Evolutionary conservation across 2,888 invertebrate genomes (phyloP).

Genomic region (Prosopocoilus inquinatus): DNA sequence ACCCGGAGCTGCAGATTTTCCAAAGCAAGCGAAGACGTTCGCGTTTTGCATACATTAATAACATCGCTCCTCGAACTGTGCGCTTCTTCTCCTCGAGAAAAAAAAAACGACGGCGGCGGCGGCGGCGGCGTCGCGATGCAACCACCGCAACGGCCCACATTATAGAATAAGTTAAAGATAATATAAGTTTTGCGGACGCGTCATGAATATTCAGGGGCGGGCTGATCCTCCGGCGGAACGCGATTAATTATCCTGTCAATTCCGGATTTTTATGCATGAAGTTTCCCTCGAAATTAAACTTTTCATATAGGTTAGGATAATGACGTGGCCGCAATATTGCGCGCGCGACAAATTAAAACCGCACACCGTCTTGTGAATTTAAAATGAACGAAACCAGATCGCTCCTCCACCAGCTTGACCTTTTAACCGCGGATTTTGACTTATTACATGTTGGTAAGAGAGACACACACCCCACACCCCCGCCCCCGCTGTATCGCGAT

Average conservation of each 20-base stretch:
- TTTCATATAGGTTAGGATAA: background rate
- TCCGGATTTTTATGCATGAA: slow-evolving; percentile 18
- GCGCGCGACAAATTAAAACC: too few species aligned
- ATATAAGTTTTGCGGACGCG: slow-evolving; percentile 19
- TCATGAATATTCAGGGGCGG: slow-evolving; percentile 20
- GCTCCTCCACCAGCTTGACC: too few species aligned
- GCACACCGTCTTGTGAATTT: too few species aligned
- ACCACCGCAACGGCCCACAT: slow-evolving; percentile 4
- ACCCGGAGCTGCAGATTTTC: slow-evolving; percentile 3
- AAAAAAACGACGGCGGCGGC: slow-evolving; percentile 1
- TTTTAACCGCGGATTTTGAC: too few species aligned
- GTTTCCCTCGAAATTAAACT: slow-evolving; percentile 18
- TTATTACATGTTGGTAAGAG: too few species aligned
- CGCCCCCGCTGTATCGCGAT: too few species aligned
- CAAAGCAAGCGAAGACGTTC: background rate
- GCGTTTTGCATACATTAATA: slow-evolving; percentile 5
- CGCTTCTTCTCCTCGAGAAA: background rate
- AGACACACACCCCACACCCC: too few species aligned
- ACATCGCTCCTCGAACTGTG: background rate
- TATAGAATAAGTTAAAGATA: slow-evolving; percentile 19
- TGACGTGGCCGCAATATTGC: too few species aligned
- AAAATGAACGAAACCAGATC: too few species aligned
- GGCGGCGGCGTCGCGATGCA: slow-evolving; percentile 3
- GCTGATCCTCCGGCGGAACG: slow-evolving; percentile 16
- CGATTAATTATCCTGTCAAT: slow-evolving; percentile 20